These are phyloP conservation scores for Coleophora flavipennella DNA, from an alignment of 2,888 invertebrate genomes.

Conservation along the genomic window DNA sequence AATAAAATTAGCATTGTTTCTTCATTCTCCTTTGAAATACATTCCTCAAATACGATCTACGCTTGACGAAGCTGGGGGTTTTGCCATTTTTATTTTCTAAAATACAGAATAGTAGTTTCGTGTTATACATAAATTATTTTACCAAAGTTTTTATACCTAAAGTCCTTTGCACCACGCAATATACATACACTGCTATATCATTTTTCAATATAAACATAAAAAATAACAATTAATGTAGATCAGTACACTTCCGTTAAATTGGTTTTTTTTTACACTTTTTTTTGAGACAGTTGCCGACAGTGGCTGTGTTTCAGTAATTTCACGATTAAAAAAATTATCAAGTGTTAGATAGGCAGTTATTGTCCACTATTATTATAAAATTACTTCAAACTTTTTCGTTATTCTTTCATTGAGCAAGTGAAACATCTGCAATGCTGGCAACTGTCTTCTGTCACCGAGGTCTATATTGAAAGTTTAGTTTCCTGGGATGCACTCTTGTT, in stretches of 20 bases:
- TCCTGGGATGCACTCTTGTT: slow-evolving; percentile 16
- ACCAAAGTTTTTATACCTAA: not conserved
- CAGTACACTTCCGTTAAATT: slow-evolving; percentile 38
- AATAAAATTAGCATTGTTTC: too few species aligned
- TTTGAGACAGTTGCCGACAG: slow-evolving; percentile 42
- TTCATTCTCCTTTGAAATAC: slow-evolving; percentile 17
- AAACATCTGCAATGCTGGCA: slow-evolving; percentile 10
- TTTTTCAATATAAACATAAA: slow-evolving; percentile 55
- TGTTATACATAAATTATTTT: too few species aligned
- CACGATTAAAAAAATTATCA: too few species aligned
- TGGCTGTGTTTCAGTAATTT: slow-evolving; percentile 1
- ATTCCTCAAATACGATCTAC: slow-evolving; percentile 29
- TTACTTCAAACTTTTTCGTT: too few species aligned
- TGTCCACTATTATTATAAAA: too few species aligned
- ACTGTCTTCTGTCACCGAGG: slow-evolving; percentile 15
- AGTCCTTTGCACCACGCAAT: slow-evolving; percentile 22
- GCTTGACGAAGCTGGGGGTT: slow-evolving; percentile 24
- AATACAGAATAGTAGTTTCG: not conserved
- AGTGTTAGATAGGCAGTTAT: too few species aligned
- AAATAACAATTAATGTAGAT: slow-evolving; percentile 53
- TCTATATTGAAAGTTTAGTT: slow-evolving; percentile 9
- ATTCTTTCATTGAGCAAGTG: too few species aligned
- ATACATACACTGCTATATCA: slow-evolving; percentile 33
- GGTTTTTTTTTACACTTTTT: slow-evolving; percentile 36
- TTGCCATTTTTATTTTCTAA: slow-evolving; percentile 27